Base-by-base conservation (phyloP, 1,140 invertebrate species). In the Panagrolaimus sp. region DNA sequence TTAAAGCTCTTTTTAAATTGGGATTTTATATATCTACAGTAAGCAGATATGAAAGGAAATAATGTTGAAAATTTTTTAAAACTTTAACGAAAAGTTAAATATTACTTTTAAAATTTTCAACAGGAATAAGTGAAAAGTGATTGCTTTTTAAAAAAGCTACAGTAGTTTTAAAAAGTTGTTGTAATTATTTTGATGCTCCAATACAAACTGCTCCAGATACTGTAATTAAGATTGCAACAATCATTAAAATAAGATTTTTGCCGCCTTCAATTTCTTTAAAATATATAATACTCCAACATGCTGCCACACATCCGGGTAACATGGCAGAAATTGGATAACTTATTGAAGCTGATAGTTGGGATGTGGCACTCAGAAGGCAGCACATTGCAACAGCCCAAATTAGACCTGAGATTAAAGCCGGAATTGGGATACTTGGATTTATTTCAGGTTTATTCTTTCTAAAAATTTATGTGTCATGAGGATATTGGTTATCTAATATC, bases 181-280 rank as follows among this genome's bases (percentile, higher is more conserved):
- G 17, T 55, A 9, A 55, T 58, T 58, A 58, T 24, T 58, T 58
- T 4, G 52, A 21, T 6, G 52, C 52, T 21, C 52, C 52, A 14
- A 58, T 58, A 28, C 52, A 58, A 24, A 58, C 17, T 8, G 52
- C 52, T 2, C 52, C 52, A 8, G 28, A 26, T 12, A 58, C 21
- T 0, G 52, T 58, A 3, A 58, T n/a, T n/a, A 58, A 58, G 12
- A 58, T 58, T 8, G 52, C 52, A 12, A 28, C 28, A 28, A 21
- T 28, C 52, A 58, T 58, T 8, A 58, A 26, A 28, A 14, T 14
- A 21, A 58, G 28, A 28, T 58, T 58, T 58, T 58, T 58, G 14
- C 21, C 28, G 52, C 52, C 52, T 58, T 58, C 52, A 58, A 58
- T 58, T 58, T 58, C 52, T 1, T 28, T 21, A n/a, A 58, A 58